phyloP scores from a whole-genome alignment of 2,888 invertebrate genomes.

The Corbicula japonica region DNA sequence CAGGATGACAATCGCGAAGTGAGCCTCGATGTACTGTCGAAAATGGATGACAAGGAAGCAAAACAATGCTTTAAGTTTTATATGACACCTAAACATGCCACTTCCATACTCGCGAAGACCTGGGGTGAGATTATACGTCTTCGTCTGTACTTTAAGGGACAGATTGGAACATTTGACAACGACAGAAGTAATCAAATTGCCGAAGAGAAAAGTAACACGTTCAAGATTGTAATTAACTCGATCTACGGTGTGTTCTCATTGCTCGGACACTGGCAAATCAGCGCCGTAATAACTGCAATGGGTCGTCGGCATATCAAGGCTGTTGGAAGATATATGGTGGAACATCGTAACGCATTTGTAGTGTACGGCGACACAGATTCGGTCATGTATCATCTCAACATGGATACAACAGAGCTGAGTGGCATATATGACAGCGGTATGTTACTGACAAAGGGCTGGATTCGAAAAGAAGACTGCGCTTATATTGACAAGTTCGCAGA shows the following conservation, averaged over 20 bases:
- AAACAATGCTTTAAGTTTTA: neutral
- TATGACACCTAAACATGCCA: constrained; percentile 1
- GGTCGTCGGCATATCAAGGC: constrained; percentile 24
- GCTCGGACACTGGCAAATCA: constrained; percentile 9
- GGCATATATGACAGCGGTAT: neutral
- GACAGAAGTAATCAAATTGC: constrained; percentile 3
- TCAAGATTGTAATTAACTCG: constrained; percentile 18
- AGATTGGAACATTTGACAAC: constrained; percentile 15
- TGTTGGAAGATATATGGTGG: neutral
- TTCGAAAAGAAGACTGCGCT: neutral
- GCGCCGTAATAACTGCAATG: constrained; percentile 10
- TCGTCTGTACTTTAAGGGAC: constrained; percentile 14
- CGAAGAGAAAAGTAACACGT: constrained; percentile 20
- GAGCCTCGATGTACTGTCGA: neutral
- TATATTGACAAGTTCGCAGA: neutral
- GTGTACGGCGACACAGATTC: constrained; percentile 29
- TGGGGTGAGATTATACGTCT: no score
- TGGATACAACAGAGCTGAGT: neutral
- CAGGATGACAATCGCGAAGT: neutral
- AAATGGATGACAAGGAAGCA: constrained; percentile 9
- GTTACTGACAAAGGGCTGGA: constrained; percentile 1
- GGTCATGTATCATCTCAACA: constrained; percentile 21
- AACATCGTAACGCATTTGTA: neutral
- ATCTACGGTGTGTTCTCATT: constrained; percentile 20
- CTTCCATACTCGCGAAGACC: neutral